phyloP scores from a whole-genome alignment of 2,797 vertebrate genomes.

The Phataginus tricuspis region DNA sequence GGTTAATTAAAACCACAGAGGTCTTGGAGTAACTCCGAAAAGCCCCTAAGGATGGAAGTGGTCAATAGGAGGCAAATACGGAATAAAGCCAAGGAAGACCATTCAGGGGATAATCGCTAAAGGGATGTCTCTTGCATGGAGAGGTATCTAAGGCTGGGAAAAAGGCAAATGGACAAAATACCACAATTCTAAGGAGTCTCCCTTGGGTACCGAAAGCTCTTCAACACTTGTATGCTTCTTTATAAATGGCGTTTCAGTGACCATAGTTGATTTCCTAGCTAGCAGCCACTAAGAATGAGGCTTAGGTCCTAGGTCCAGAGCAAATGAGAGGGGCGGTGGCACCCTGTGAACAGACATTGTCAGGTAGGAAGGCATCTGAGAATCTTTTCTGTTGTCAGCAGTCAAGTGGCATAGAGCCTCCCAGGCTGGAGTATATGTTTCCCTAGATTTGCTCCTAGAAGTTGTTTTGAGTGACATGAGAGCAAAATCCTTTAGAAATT shows the following conservation, averaged over 20 bases:
- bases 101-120: constrained; percentile 42
- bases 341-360: background rate
- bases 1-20: constrained; percentile 81
- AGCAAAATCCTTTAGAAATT: constrained; percentile 46
- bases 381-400: background rate
- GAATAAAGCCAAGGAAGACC: constrained; percentile 59
- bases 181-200: background rate
- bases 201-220: background rate
- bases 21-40: constrained; percentile 72
- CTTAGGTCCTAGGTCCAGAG: background rate
- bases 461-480: background rate
- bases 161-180: constrained; percentile 34
- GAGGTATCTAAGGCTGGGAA: background rate
- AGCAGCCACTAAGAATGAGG: background rate
- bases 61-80: constrained; percentile 70
- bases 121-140: constrained; percentile 31
- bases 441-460: background rate
- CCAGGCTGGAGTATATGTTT: background rate
- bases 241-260: background rate
- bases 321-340: background rate
- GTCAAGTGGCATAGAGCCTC: background rate
- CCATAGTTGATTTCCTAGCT: constrained; percentile 4
- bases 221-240: background rate
- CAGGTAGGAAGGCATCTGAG: background rate
- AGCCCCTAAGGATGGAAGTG: constrained; percentile 60